phyloP scores from a whole-genome alignment of 2,113 vertebrate species.

The Syrrhaptes paradoxus region DNA sequence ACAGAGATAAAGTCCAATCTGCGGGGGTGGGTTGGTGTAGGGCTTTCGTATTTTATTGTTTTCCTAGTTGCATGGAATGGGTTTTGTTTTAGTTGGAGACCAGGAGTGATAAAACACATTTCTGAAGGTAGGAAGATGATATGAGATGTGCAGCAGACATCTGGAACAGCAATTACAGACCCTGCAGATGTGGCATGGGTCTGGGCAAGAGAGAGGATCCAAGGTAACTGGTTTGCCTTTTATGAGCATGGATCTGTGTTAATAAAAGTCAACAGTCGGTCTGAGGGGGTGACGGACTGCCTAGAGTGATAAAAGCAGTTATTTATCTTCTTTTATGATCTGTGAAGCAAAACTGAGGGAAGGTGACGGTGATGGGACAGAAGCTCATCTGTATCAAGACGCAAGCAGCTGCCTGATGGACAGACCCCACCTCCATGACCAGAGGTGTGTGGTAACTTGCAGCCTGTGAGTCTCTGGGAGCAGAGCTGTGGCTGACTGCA shows the following conservation, averaged over 20 bases:
- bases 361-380: background rate
- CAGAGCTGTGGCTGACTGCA: background rate
- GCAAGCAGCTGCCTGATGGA: background rate
- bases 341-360: background rate
- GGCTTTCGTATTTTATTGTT: background rate
- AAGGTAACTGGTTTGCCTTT: background rate
- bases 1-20: background rate
- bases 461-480: rapidly evolving
- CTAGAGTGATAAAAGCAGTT: background rate
- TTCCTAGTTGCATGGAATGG: background rate
- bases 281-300: background rate
- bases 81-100: background rate
- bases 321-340: background rate
- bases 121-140: background rate
- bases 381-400: background rate
- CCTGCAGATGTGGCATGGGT: background rate
- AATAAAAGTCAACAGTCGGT: background rate
- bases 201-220: background rate
- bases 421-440: background rate
- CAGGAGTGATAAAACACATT: background rate
- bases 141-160: background rate
- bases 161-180: background rate
- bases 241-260: background rate
- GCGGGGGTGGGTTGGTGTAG: background rate
- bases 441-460: background rate